These are phyloP conservation scores for Tetragnatha montana DNA, from an alignment of 2,888 invertebrate genomes.

Conservation along the genomic window DNA sequence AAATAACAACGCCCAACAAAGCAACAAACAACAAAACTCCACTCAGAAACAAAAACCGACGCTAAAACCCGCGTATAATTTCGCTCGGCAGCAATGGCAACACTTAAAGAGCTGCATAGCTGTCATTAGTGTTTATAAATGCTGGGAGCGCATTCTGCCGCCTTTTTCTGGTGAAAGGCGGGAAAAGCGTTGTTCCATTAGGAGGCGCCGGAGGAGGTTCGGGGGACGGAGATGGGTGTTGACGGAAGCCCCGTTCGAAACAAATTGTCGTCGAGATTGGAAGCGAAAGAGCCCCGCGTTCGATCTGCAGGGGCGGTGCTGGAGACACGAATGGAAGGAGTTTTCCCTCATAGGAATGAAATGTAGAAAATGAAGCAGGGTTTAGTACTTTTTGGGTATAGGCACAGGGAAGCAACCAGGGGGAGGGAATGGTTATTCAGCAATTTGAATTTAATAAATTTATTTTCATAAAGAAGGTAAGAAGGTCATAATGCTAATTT, in stretches of 20 bases:
- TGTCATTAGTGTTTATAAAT: constrained; percentile 50
- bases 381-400: no score
- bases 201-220: not conserved
- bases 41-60: not conserved
- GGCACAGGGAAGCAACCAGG: no score
- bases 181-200: constrained; percentile 7
- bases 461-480: not conserved
- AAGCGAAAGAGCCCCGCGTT: constrained; percentile 56
- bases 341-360: not conserved
- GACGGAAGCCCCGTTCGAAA: constrained; percentile 54
- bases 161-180: not conserved
- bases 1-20: not conserved
- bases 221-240: constrained; percentile 49
- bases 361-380: no score
- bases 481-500: no score
- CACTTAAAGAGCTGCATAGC: not conserved
- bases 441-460: not conserved
- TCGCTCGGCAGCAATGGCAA: not conserved
- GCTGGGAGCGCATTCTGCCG: constrained; percentile 2
- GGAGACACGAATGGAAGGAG: not conserved
- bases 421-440: not conserved
- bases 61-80: not conserved
- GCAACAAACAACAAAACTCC: not conserved
- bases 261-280: constrained; percentile 69
- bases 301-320: constrained; percentile 31